These are phyloP conservation scores for Agonopterix alstromeriana DNA, from an alignment of 2,888 invertebrate genomes.

Conservation along the genomic window DNA sequence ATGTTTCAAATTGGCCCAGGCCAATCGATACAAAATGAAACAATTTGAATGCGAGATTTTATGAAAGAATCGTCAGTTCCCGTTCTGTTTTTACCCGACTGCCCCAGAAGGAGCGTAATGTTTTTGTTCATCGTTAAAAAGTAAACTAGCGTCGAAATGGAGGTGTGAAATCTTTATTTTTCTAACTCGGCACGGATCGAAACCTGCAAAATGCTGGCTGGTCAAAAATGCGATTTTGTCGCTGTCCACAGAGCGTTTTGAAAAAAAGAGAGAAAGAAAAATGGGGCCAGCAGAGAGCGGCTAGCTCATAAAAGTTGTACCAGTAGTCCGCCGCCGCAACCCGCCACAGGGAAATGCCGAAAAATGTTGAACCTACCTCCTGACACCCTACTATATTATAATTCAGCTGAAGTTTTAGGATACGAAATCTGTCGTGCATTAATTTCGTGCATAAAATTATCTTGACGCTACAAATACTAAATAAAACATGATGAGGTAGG, in stretches of 20 bases:
- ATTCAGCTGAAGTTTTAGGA: neutral
- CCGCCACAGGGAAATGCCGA: conserved; percentile 34
- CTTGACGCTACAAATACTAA: no score
- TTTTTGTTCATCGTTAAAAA: neutral
- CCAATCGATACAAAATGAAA: no score
- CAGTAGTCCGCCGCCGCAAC: conserved; percentile 30
- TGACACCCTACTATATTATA: conserved; percentile 3
- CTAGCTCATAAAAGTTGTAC: conserved; percentile 63
- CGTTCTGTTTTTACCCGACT: no score
- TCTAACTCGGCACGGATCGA: conserved; percentile 36
- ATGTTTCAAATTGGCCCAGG: no score
- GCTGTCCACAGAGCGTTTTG: conserved; percentile 39
- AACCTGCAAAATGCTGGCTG: conserved; percentile 50
- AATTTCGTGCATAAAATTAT: no score
- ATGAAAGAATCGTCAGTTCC: no score
- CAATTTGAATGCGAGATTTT: no score
- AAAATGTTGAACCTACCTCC: conserved; percentile 16
- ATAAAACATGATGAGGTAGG: no score
- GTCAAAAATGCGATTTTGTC: conserved; percentile 51
- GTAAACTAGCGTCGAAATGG: conserved; percentile 13
- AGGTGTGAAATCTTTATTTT: conserved; percentile 46
- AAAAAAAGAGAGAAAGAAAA: conserved; percentile 38
- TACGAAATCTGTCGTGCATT: no score
- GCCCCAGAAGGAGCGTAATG: no score
- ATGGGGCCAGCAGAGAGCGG: conserved; percentile 22